Evolutionary conservation across 2,797 vertebrate species (phyloP).

Genomic region (Pseudochirops corinnae): DNA sequence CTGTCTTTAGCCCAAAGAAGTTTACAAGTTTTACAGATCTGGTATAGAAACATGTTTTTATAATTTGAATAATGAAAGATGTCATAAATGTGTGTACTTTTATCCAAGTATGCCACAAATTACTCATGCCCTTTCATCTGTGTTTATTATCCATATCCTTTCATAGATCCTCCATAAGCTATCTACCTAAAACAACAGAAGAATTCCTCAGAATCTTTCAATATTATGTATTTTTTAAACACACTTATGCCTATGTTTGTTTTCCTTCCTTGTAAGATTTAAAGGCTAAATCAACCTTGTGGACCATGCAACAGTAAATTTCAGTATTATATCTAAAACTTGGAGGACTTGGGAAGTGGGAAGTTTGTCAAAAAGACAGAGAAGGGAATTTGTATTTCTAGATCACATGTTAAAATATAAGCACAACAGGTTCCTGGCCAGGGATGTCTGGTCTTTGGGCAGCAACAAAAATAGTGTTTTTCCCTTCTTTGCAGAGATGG

Average conservation of each 20-base stretch:
- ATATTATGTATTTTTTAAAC: background rate
- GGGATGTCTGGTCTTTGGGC: background rate
- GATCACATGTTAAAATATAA: background rate
- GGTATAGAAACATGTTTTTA: background rate
- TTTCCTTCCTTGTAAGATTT: background rate
- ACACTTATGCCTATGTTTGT: background rate
- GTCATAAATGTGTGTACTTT: background rate
- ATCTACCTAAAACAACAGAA: background rate
- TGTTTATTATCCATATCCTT: background rate
- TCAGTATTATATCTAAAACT: background rate
- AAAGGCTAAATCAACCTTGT: background rate
- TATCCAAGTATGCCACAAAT: background rate
- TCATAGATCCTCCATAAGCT: background rate
- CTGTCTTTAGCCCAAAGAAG: too few relatives aligned
- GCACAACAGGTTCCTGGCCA: background rate
- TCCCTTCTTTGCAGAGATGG: background rate
- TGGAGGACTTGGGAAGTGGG: background rate
- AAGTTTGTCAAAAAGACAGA: background rate
- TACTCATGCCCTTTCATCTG: background rate
- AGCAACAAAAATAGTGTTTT: background rate
- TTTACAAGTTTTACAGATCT: background rate
- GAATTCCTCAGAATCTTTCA: background rate
- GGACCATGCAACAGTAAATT: background rate
- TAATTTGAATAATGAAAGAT: background rate
- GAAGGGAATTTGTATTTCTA: background rate